Evolutionary conservation across 2,888 invertebrate genomes (phyloP), one percentile per base, ranked within the genome.

Genomic region (Oscheius myriophilus): DNA sequence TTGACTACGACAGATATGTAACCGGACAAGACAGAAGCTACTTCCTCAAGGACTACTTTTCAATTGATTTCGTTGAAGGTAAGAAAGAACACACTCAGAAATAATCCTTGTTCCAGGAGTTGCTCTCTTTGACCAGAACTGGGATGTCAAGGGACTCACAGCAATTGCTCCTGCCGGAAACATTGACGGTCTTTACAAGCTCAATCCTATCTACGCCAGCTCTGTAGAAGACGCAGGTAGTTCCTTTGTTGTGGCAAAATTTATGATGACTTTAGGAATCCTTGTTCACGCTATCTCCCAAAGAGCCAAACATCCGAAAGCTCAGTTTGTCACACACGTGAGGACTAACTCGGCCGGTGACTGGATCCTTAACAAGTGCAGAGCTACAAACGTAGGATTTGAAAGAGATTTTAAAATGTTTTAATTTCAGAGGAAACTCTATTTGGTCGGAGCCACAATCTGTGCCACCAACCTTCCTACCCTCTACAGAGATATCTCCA

Each of bases 201-300:
- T 65, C n/a, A 65, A 65, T 21, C 66, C 66, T 16, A 23, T 65
- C 21, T 65, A 57, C 39, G 45, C 57, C n/a, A 16, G 33, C 18
- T 62, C 42, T 23, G 12, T n/a, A 9, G 45, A 59, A 59, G 55
- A 26, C 11, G 55, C 55, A n/a, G 55, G 55, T 55, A 46, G n/a
- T 2, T 2, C 25, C 2, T 23, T 23, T 2, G 18, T 23, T 23
- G 18, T 4, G 4, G 2, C 9, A 6, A 11, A 26, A 55, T 4
- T 18, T 4, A 9, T n/a, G 21, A 54, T n/a, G n/a, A 54, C 12
- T 54, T 54, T 54, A 59, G 59, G 21, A 18, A 39, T 59, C 18
- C 46, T 65, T 16, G 45, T 65, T 9, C 55, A 65, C 12, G 55
- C 55, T 18, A n/a, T 65, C 16, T 16, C 39, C 18, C 18, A 65